Conservation (phyloP, 2,113 vertebrate species). For the Taurulus bubalis region DNA sequence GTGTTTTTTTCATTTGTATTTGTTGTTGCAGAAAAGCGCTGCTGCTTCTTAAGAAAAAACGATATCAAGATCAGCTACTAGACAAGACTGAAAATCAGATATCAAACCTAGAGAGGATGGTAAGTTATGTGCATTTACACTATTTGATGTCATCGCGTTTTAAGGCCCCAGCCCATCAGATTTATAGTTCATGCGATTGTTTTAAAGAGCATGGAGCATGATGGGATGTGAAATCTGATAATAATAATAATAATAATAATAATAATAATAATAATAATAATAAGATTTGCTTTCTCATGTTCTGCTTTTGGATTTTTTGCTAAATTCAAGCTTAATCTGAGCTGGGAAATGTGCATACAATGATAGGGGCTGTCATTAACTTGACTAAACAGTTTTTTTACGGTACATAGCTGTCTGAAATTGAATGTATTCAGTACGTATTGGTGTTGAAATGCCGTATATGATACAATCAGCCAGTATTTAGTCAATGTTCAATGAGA, state of each 20-base stretch:
- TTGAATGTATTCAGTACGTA: neutral
- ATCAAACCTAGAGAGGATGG: constrained; percentile 93
- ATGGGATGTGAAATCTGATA: neutral
- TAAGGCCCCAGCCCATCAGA: neutral
- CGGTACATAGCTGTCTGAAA: neutral
- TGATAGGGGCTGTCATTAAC: neutral
- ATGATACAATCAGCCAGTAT: neutral
- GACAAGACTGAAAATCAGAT: constrained; percentile 93
- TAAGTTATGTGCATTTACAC: constrained; percentile 65
- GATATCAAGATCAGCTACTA: constrained; percentile 92
- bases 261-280: no score
- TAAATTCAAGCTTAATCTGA: neutral
- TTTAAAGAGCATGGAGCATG: neutral
- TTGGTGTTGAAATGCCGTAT: neutral
- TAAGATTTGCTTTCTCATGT: neutral
- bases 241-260: no score
- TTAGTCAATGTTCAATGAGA: neutral
- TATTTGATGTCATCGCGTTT: neutral
- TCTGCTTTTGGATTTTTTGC: neutral
- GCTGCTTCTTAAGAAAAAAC: constrained; percentile 94
- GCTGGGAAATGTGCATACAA: neutral
- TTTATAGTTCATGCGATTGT: neutral
- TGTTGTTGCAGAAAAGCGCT: constrained; percentile 86
- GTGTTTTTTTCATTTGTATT: neutral
- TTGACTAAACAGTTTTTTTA: neutral